These are phyloP conservation scores for Microdon myrmicae DNA, from an alignment of 2,888 invertebrate species.

Conservation along the genomic window DNA sequence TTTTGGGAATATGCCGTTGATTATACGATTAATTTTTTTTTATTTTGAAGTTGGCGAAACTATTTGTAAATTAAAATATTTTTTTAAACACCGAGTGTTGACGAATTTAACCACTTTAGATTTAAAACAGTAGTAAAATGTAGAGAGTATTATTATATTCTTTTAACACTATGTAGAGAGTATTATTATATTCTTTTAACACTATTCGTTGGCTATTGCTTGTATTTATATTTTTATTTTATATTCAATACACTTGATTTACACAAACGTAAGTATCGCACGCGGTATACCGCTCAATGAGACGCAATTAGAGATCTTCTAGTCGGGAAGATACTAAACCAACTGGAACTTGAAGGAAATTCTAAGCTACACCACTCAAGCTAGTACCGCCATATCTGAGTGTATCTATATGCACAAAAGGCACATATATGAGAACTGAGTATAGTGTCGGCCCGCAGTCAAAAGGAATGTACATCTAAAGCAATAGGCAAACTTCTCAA, in stretches of 20 bases:
- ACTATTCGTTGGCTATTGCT: not conserved
- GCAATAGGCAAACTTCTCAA: too few relatives aligned
- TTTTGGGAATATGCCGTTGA: not conserved
- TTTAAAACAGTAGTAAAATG: too few relatives aligned
- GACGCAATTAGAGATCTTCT: slow-evolving; percentile 39
- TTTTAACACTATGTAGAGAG: not conserved
- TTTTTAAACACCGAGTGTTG: not conserved
- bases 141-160: not conserved
- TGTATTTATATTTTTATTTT: not conserved
- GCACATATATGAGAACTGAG: slow-evolving; percentile 7
- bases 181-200: not conserved
- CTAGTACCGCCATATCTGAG: slow-evolving; percentile 31
- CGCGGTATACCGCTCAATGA: slow-evolving; percentile 30
- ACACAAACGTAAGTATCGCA: slow-evolving; percentile 5
- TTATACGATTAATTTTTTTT: not conserved
- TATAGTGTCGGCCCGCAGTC: slow-evolving; percentile 17
- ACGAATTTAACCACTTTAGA: too few relatives aligned
- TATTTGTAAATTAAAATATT: not conserved
- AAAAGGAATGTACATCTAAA: slow-evolving; percentile 24
- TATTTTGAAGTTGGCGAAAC: not conserved
- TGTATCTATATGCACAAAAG: slow-evolving; percentile 7
- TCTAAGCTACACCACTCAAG: slow-evolving; percentile 49
- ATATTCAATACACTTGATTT: slow-evolving; percentile 6
- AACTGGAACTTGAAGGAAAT: slow-evolving; percentile 51
- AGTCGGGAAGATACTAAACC: slow-evolving; percentile 47